Evolutionary conservation across 53 echinoderm and acorn worm species (phyloP).

Genomic region (Henricia sp.): DNA sequence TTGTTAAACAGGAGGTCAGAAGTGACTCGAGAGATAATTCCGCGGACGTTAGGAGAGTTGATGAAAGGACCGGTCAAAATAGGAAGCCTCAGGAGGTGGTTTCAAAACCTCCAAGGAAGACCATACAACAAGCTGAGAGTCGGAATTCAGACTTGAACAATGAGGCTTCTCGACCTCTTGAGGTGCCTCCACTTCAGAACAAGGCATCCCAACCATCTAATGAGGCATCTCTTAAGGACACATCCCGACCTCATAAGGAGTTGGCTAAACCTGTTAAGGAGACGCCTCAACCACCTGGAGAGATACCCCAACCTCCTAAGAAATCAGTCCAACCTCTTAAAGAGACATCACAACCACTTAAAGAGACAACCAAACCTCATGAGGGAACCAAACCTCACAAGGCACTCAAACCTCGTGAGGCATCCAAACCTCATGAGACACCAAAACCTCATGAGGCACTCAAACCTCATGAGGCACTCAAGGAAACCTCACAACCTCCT

Average conservation of each 20-base stretch:
- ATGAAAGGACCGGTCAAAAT: slow-evolving; percentile 37
- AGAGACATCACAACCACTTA: neutral
- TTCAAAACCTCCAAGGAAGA: too few species aligned
- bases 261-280: neutral
- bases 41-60: slow-evolving; percentile 1
- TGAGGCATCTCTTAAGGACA: too few species aligned
- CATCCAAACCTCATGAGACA: neutral
- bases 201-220: too few species aligned
- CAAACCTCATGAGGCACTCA: neutral
- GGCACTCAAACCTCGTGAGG: too few species aligned
- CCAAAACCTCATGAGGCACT: too few species aligned
- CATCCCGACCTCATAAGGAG: too few species aligned
- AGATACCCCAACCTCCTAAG: neutral
- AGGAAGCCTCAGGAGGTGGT: neutral
- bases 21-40: slow-evolving; percentile 4
- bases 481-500: too few species aligned
- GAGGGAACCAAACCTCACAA: neutral
- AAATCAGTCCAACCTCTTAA: neutral
- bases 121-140: neutral
- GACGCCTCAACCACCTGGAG: neutral
- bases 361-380: neutral
- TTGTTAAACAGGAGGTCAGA: slow-evolving; percentile 32
- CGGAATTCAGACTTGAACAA: neutral
- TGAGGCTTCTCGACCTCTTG: neutral
- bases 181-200: too few species aligned